Evolutionary conservation across 2,888 invertebrate genomes (phyloP).

Genomic region (Calameuta filiformis): DNA sequence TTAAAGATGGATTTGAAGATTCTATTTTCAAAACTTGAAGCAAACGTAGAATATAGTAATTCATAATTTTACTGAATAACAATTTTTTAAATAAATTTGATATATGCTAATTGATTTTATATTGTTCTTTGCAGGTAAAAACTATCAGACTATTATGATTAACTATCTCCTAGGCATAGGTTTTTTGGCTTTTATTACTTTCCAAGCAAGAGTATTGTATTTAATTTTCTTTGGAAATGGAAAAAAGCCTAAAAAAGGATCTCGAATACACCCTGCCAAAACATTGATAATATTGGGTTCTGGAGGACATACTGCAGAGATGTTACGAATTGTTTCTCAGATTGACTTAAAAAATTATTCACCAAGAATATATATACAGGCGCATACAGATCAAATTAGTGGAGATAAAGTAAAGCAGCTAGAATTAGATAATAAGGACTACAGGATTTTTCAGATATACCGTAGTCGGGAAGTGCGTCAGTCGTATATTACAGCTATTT

Average conservation of each 20-base stretch:
- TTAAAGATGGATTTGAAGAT: not conserved
- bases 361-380: constrained; percentile 83
- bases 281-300: constrained; percentile 79
- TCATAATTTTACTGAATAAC: not conserved
- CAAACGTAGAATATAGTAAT: not conserved
- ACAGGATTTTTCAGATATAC: constrained; percentile 74
- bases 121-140: constrained; percentile 10
- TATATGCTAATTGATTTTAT: not conserved
- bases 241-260: constrained; percentile 19
- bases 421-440: constrained; percentile 65
- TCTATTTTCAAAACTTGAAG: not conserved
- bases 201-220: constrained; percentile 39
- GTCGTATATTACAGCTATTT: constrained; percentile 81
- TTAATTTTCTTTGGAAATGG: constrained; percentile 36
- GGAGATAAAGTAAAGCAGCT: constrained; percentile 73
- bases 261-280: constrained; percentile 30
- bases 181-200: constrained; percentile 6
- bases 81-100: not conserved
- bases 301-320: constrained; percentile 96
- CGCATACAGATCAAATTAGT: constrained; percentile 83
- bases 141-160: constrained; percentile 11
- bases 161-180: not conserved
- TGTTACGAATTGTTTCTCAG: constrained; percentile 78
- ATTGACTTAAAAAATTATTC: constrained; percentile 74
- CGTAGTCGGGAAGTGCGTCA: constrained; percentile 91